Evolutionary conservation across 2,797 vertebrate species (phyloP).

Genomic region (Pristis pectinata): DNA sequence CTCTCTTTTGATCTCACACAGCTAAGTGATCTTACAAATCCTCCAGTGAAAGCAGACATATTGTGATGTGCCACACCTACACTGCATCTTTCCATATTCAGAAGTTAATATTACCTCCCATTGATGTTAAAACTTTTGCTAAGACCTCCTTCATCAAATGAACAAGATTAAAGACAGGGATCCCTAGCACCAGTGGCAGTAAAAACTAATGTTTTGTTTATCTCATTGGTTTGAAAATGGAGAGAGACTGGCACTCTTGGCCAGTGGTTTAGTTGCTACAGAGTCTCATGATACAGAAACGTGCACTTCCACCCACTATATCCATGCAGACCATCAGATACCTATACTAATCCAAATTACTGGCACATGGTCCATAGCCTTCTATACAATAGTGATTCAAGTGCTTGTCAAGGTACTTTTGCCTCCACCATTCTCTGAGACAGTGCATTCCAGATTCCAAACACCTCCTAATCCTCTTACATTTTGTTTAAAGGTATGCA

Average conservation of each 20-base stretch:
- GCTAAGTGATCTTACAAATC: not conserved
- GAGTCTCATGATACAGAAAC: no score
- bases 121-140: not conserved
- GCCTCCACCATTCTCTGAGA: no score
- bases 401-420: no score
- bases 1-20: not conserved
- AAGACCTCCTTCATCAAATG: not conserved
- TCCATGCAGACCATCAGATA: no score
- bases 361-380: no score
- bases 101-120: not conserved
- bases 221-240: not conserved
- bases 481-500: no score
- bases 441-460: no score
- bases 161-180: not conserved
- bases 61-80: not conserved
- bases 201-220: not conserved
- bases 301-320: no score
- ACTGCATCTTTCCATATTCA: not conserved
- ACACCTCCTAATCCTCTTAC: no score
- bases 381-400: no score
- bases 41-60: not conserved
- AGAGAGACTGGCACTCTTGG: not conserved
- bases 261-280: not conserved
- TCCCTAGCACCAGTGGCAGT: not conserved
- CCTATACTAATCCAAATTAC: no score